These are phyloP conservation scores for Salminus brasiliensis DNA, from an alignment of 2,113 vertebrate genomes.

Conservation along the genomic window DNA sequence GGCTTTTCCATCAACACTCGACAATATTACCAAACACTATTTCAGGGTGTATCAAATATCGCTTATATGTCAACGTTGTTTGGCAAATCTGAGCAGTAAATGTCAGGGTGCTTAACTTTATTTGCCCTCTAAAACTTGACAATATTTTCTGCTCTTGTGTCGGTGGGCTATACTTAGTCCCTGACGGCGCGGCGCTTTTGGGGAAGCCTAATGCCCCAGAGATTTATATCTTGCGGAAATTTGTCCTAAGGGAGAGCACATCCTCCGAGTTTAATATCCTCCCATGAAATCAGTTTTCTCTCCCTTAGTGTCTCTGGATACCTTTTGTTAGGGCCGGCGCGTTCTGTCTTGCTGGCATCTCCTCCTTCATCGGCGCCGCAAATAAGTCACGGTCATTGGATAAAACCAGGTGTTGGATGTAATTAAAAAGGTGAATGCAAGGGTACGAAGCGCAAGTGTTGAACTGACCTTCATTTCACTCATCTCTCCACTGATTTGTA, in stretches of 20 bases:
- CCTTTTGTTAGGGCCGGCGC: slow-evolving; percentile 37
- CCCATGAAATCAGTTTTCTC: slow-evolving; percentile 56
- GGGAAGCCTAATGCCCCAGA: slow-evolving; percentile 50
- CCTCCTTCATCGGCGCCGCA: slow-evolving; percentile 8
- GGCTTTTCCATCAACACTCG: slow-evolving; percentile 3
- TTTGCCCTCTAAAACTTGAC: slow-evolving; percentile 55
- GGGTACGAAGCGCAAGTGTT: slow-evolving; percentile 4
- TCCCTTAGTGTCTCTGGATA: slow-evolving; percentile 50
- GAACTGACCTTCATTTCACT: slow-evolving; percentile 12
- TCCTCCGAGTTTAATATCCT: slow-evolving; percentile 58
- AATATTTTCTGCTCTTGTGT: slow-evolving; percentile 51
- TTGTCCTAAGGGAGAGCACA: slow-evolving; percentile 46
- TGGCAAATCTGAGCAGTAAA: slow-evolving; percentile 57
- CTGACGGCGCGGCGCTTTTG: slow-evolving; percentile 46
- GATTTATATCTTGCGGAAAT: slow-evolving; percentile 56
- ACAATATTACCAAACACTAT: slow-evolving; percentile 52
- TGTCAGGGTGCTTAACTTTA: slow-evolving; percentile 60
- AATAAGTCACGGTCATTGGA: slow-evolving; percentile 39
- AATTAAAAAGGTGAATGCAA: slow-evolving; percentile 6
- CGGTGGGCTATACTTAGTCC: slow-evolving; percentile 46
- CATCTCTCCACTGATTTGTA: slow-evolving; percentile 6
- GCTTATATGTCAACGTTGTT: slow-evolving; percentile 57
- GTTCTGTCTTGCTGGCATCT: slow-evolving; percentile 27
- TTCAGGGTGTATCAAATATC: slow-evolving; percentile 56
- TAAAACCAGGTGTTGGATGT: slow-evolving; percentile 36